Conservation (phyloP, 2,888 invertebrate species). For the Gymnocheta viridis region DNA sequence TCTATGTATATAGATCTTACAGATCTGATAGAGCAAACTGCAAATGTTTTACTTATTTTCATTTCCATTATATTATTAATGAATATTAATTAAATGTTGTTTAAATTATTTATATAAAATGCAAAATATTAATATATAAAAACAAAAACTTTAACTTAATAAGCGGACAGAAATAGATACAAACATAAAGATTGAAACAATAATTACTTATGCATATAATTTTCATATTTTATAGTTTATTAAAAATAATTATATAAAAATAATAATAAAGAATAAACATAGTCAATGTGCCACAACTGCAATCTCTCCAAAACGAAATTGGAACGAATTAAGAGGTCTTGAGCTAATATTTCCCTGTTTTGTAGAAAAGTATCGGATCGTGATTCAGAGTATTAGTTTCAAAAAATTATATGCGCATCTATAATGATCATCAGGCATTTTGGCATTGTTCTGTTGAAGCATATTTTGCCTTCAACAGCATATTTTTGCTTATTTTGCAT, state of each 20-base stretch:
- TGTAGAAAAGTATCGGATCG: too few relatives aligned
- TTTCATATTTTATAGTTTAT: not conserved
- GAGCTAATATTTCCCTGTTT: too few relatives aligned
- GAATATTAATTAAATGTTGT: not conserved
- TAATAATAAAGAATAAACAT: not conserved
- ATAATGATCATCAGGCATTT: too few relatives aligned
- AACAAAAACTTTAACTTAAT: not conserved
- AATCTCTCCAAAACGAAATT: too few relatives aligned
- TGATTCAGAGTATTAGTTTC: too few relatives aligned
- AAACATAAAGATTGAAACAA: not conserved
- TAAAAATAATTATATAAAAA: conserved; percentile 1
- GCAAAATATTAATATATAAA: not conserved
- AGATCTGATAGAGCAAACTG: not conserved
- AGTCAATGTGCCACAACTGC: not conserved
- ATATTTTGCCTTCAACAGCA: too few relatives aligned
- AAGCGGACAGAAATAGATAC: not conserved
- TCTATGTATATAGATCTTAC: not conserved
- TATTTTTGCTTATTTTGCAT: too few relatives aligned
- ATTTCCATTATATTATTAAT: not conserved
- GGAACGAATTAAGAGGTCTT: too few relatives aligned
- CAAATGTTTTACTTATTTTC: not conserved
- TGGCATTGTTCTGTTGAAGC: too few relatives aligned
- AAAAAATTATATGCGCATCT: too few relatives aligned
- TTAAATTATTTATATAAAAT: not conserved
- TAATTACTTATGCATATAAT: too few relatives aligned